Percentiles rank a stretch among this genome's conserved stretches.
These are phyloP conservation scores for Dryas iulia DNA, from an alignment of 1,140 invertebrate genomes.

Conservation along the genomic window DNA sequence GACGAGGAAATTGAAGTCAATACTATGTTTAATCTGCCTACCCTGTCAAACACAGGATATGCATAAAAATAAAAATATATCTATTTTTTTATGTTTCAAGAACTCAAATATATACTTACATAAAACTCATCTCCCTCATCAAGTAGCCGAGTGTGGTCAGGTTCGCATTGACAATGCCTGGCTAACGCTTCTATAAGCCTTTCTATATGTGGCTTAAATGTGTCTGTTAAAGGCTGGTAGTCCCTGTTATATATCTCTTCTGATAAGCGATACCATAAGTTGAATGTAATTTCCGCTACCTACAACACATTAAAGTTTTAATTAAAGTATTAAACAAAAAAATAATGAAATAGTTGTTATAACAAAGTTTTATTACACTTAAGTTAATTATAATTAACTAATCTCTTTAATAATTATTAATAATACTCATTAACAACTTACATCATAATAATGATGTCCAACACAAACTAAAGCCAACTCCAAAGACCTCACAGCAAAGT, in stretches of 20 bases:
- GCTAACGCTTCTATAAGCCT: slow-evolving; percentile 91
- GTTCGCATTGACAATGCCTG: slow-evolving; percentile 75
- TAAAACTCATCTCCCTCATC: slow-evolving; percentile 91
- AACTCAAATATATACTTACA: slow-evolving; percentile 57
- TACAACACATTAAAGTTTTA: slow-evolving; percentile 55
- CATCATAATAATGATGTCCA: slow-evolving; percentile 98
- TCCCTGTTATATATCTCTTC: slow-evolving; percentile 96
- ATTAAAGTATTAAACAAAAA: no score
- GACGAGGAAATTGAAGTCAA: no score
- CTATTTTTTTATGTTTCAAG: not conserved
- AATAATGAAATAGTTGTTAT: no score
- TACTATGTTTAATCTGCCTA: not conserved
- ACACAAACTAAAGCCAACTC: slow-evolving; percentile 95
- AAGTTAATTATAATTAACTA: not conserved
- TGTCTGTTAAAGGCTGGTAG: slow-evolving; percentile 86
- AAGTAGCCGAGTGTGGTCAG: slow-evolving; percentile 61
- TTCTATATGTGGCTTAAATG: slow-evolving; percentile 95
- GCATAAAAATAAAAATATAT: not conserved
- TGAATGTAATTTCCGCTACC: slow-evolving; percentile 98
- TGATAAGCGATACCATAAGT: slow-evolving; percentile 97
- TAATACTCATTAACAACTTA: slow-evolving; percentile 24
- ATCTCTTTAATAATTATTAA: no score
- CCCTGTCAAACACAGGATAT: not conserved
- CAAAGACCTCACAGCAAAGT: slow-evolving; percentile 92
- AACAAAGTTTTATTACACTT: no score